phyloP scores from a whole-genome alignment of 2,113 vertebrate genomes.

The Microtus montanus region DNA sequence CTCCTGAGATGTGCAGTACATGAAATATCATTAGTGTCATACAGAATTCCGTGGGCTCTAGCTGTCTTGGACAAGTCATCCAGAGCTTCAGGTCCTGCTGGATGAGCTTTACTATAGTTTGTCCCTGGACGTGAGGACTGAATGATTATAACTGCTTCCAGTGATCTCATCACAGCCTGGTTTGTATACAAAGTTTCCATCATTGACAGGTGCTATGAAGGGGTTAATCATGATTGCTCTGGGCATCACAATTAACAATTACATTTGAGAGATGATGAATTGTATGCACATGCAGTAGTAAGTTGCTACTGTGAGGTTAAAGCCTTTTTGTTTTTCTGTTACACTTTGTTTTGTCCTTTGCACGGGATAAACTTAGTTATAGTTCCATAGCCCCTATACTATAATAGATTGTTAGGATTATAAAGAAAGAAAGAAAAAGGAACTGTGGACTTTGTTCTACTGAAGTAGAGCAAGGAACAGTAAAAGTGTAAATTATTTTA shows the following conservation, averaged over 20 bases:
- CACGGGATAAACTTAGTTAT: not conserved
- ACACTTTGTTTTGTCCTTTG: not conserved
- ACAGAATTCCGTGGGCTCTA: not conserved
- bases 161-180: not conserved
- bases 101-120: not conserved
- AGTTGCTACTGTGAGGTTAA: not conserved
- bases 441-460: not conserved
- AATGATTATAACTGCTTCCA: not conserved
- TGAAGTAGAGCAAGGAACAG: not conserved
- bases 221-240: not conserved
- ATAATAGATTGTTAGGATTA: not conserved
- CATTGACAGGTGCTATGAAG: not conserved
- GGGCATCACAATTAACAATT: not conserved
- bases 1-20: not conserved
- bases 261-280: not conserved
- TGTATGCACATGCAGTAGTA: not conserved
- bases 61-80: not conserved
- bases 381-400: not conserved
- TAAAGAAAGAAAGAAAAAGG: not conserved
- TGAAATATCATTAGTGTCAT: not conserved
- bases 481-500: not conserved
- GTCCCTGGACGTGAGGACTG: not conserved
- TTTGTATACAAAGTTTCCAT: not conserved
- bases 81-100: no score
- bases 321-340: not conserved